These are phyloP conservation scores for Lycaon pictus DNA, from an alignment of 2,113 vertebrate genomes.

Conservation along the genomic window DNA sequence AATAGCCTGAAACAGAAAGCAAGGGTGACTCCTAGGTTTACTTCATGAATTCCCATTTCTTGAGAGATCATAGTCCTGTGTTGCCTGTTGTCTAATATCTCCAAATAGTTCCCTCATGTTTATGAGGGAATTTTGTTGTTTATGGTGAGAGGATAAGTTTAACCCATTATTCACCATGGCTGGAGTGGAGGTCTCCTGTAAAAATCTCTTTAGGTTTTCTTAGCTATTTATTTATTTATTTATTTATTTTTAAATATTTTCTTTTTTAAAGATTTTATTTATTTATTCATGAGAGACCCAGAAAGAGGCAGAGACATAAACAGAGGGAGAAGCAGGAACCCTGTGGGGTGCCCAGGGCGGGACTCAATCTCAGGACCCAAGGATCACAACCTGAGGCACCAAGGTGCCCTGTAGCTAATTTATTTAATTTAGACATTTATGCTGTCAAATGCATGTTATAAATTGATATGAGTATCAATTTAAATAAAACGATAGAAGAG, in stretches of 20 bases:
- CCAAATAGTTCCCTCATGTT: background rate
- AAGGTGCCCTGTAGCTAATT: too few relatives aligned
- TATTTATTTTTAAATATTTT: too few relatives aligned
- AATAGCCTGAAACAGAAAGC: background rate
- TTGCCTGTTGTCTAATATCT: background rate
- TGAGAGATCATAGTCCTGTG: background rate
- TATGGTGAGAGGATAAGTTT: background rate
- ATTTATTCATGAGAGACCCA: too few relatives aligned
- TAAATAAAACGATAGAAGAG: background rate
- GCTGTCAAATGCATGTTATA: background rate
- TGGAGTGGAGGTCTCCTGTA: background rate
- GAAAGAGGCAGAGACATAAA: too few relatives aligned
- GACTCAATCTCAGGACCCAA: too few relatives aligned
- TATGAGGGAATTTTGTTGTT: background rate
- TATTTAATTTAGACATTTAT: background rate
- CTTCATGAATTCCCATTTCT: background rate
- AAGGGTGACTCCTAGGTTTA: background rate
- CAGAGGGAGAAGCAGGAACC: too few relatives aligned
- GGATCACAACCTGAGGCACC: background rate
- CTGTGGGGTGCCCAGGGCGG: too few relatives aligned
- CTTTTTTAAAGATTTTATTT: too few relatives aligned
- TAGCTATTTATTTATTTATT: too few relatives aligned
- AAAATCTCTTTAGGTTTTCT: background rate
- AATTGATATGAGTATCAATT: background rate
- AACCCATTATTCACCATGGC: background rate